A percentile compares a stretch with the other conserved stretches of the same genome.
Conservation (phyloP, 2,797 vertebrate genomes). For the Bradypodion ventrale region DNA sequence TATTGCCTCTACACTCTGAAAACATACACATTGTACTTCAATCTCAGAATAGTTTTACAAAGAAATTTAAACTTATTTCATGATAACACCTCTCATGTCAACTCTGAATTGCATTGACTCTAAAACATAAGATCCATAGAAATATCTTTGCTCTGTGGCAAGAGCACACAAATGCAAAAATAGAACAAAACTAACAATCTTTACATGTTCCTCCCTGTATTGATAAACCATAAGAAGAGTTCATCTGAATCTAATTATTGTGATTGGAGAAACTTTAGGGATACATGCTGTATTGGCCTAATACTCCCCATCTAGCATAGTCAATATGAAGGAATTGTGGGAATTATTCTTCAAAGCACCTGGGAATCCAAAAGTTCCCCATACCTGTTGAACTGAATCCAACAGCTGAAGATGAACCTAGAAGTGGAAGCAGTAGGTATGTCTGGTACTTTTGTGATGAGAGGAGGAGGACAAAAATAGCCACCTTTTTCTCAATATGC, state of each 20-base stretch:
- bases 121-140: neutral
- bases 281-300: neutral
- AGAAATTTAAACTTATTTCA: neutral
- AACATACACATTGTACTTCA: conserved; percentile 28
- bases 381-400: neutral
- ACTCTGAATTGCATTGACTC: neutral
- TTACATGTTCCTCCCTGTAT: neutral
- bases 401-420: neutral
- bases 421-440: no score
- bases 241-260: neutral
- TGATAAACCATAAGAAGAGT: neutral
- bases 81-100: neutral
- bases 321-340: neutral
- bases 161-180: conserved; percentile 4
- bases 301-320: neutral
- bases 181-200: neutral
- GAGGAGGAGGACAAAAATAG: neutral
- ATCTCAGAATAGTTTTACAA: accelerated
- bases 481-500: no score
- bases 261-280: neutral
- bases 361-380: neutral
- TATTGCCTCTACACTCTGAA: conserved; percentile 31
- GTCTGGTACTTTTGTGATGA: no score
- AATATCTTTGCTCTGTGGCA: conserved; percentile 5
- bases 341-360: neutral